Evolutionary conservation across 2,797 vertebrate species (phyloP), one percentile per base, ranked within the genome.

Genomic region (Psittacula derbiana): DNA sequence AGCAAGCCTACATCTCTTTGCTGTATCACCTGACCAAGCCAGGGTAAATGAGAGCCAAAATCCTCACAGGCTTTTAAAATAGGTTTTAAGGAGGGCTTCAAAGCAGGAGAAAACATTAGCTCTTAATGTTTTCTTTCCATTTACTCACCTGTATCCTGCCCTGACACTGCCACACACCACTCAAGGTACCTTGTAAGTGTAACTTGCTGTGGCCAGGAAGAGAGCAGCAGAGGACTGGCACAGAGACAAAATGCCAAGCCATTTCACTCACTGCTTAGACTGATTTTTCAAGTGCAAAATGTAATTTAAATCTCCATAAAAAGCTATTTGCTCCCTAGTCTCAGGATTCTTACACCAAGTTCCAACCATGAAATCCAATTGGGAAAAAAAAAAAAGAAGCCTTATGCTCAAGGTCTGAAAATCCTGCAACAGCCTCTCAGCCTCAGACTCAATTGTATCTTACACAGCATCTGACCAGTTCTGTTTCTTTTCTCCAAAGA

Each of bases 221-320:
- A 40, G 46, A 80, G 61, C 73, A 84, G 57, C 43, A 40, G 52
- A 33, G 62, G 7, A 12, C 46, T 43, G 80, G 50, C 25, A 8
- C n/a, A 21, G 31, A 20, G 43, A 85, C 80, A 66, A 52, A 50
- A 2, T 3, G 5, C 64, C 80, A 79, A 80, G 33, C 16, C 52
- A 20, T 16, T 49, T 5, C 36, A 13, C 86, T 30, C 53, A 2
- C 78, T 47, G 55, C 73, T 87, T 14, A 66, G 72, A 55, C 78
- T 85, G 86, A 30, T 55, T 84, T 88, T 64, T 84, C 90, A 74
- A 95, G 84, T 88, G 88, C 92, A 93, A 96, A 97, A 93, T 79
- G 86, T 88, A 78, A 93, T 90, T 96, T 85, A 86, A 79, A 95
- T 95, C 72, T 93, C 93, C 93, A 95, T 95, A 95, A 87, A 95